These are phyloP conservation scores for Halcyon leucocephala DNA, from an alignment of 2,797 vertebrate genomes.

Conservation along the genomic window DNA sequence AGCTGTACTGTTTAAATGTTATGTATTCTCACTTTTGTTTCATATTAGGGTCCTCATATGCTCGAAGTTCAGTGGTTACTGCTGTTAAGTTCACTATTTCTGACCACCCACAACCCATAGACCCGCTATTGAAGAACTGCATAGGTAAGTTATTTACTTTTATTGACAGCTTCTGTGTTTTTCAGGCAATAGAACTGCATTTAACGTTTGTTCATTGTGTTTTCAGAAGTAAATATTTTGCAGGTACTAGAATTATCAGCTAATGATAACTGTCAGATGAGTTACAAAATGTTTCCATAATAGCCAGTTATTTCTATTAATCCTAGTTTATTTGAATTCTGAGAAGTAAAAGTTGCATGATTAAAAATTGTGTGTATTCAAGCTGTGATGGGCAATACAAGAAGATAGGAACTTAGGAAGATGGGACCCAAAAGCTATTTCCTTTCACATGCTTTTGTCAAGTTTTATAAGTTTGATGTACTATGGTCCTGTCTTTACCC, in stretches of 20 bases:
- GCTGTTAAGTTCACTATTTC: slow-evolving; percentile 99
- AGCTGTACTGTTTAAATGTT: not conserved
- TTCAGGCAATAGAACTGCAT: not conserved
- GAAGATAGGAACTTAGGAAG: not conserved
- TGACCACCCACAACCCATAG: slow-evolving; percentile 96
- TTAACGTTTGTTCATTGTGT: not conserved
- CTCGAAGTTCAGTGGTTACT: slow-evolving; percentile 96
- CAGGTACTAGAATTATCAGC: not conserved
- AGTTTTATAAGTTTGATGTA: not conserved
- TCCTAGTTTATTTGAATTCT: not conserved
- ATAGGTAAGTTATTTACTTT: slow-evolving; percentile 85
- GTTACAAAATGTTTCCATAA: not conserved
- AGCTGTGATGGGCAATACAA: not conserved
- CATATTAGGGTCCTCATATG: slow-evolving; percentile 91
- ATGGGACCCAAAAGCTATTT: not conserved
- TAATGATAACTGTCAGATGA: not conserved
- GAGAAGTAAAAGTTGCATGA: not conserved
- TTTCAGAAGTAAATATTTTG: not conserved
- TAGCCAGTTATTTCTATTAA: not conserved
- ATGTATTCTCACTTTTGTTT: not conserved
- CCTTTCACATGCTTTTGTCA: not conserved
- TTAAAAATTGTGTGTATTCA: not conserved
- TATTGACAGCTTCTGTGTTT: not conserved
- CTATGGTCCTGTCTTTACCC: not conserved
- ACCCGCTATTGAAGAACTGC: slow-evolving; percentile 96